These are phyloP conservation scores for Cephus rjabovi DNA, from an alignment of 2,888 invertebrate species.

Conservation along the genomic window DNA sequence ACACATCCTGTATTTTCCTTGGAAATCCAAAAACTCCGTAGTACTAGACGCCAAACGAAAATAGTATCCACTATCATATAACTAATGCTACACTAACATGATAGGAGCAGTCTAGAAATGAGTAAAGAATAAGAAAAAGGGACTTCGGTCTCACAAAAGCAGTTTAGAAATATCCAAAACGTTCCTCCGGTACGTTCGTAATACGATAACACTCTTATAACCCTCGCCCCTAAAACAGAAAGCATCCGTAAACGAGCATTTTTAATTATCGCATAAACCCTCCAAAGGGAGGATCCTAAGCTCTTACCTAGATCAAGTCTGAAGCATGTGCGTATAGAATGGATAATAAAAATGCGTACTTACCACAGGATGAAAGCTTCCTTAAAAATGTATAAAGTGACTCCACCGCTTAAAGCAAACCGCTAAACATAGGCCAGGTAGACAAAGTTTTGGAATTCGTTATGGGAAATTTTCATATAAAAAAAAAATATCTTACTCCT, in stretches of 20 bases:
- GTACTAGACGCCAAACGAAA: background rate
- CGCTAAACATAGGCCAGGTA: no score
- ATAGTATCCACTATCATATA: no score
- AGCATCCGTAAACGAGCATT: slow-evolving; percentile 31
- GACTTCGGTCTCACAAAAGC: background rate
- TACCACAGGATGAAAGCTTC: no score
- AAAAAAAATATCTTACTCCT: no score
- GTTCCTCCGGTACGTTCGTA: slow-evolving; percentile 13
- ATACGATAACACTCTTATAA: background rate
- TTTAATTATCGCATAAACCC: slow-evolving; percentile 49
- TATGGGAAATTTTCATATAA: no score
- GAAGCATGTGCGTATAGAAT: slow-evolving; percentile 20
- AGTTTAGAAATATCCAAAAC: slow-evolving; percentile 5
- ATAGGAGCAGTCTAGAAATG: no score
- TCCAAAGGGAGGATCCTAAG: slow-evolving; percentile 38
- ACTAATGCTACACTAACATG: no score
- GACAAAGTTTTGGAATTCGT: no score
- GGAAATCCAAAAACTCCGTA: background rate
- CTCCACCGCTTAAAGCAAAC: no score
- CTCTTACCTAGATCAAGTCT: slow-evolving; percentile 40
- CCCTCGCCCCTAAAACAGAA: slow-evolving; percentile 13
- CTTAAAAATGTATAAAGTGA: no score
- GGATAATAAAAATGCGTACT: slow-evolving; percentile 1
- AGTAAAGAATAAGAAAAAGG: no score
- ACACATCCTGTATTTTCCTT: slow-evolving; percentile 5